Evolutionary conservation across 2,888 invertebrate species (phyloP), one percentile per base, ranked within the genome.

Genomic region (Xestobium rufovillosum): DNA sequence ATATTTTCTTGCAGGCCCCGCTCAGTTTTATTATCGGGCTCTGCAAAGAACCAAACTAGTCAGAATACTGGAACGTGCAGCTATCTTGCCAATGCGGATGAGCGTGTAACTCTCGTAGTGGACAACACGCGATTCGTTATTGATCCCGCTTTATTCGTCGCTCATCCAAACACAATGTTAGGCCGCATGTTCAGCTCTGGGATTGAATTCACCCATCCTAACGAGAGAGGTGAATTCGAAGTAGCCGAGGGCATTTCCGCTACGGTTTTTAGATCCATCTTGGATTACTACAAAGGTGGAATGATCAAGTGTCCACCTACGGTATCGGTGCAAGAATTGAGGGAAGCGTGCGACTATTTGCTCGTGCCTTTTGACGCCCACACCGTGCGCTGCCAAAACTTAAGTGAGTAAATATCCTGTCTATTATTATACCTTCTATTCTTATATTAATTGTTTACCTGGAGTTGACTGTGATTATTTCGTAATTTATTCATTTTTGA

Each of bases 311-410:
- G 97, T 59, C 98, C 98, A 0, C 91, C 94, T 0, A 86, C 90
- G 0, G 91, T 98, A 1, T 84, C 92, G 0, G 94, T 98, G 26
- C 91, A 92, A 55, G 98, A 99, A 66, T 66, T 99, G 46, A 72
- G 96, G 42, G 98, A 99, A 68, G 97, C 98, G 12, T 98, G 98
- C 61, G 98, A 99, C 66, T 99, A 98, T 65, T 73, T 99, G 37
- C 74, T 98, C 27, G 87, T 99, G 58, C 98, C 98, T 9, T 99
- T 99, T 61, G 94, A 95, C 69, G 91, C 96, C 6, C 82, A 79
- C 48, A 95, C 94, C 27, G 86, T 98, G 35, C 83, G 92, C 56
- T 96, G 95, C 67, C 86, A 95, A 75, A 96, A 97, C 70, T 77
- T 97, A 45, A 78, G 96, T 86, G 71, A 76, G 83, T 72, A 23